Evolutionary conservation across 2,113 vertebrate genomes (phyloP).

Genomic region (Oxygymnocypris stewartii): DNA sequence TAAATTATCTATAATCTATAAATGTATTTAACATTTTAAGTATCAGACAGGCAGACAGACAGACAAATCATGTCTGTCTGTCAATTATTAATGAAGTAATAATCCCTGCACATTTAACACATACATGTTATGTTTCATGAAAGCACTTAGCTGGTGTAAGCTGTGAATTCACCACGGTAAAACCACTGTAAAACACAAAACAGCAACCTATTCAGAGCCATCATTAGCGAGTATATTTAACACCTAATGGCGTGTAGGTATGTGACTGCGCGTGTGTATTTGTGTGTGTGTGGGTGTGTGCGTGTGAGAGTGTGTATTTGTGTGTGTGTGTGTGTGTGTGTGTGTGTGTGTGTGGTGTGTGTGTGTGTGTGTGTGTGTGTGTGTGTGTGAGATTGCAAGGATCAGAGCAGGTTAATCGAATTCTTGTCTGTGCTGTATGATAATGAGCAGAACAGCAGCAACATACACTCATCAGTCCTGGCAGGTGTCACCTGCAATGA

Average conservation of each 20-base stretch:
- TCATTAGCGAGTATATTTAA: conserved; percentile 9
- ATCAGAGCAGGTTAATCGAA: conserved; percentile 54
- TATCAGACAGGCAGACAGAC: too few relatives aligned
- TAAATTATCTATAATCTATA: too few relatives aligned
- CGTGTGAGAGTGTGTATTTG: too few relatives aligned
- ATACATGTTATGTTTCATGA: background rate
- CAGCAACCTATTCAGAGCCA: background rate
- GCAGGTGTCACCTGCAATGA: conserved; percentile 51
- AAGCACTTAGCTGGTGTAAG: background rate
- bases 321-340: too few relatives aligned
- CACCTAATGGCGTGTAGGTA: background rate
- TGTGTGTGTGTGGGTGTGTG: background rate
- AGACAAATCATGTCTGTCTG: too few relatives aligned
- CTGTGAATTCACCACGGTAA: background rate
- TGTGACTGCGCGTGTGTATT: background rate
- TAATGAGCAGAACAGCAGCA: conserved; percentile 40
- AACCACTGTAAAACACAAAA: too few relatives aligned
- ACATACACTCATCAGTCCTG: conserved; percentile 47
- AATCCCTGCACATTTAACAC: background rate
- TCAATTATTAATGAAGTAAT: background rate
- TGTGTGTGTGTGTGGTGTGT: background rate
- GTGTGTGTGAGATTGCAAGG: conserved; percentile 15
- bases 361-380: conserved; percentile 5
- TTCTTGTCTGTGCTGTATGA: conserved; percentile 46
- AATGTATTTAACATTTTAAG: too few relatives aligned